Conservation (phyloP, 2,797 vertebrate genomes). For the Knipowitschia caucasica region DNA sequence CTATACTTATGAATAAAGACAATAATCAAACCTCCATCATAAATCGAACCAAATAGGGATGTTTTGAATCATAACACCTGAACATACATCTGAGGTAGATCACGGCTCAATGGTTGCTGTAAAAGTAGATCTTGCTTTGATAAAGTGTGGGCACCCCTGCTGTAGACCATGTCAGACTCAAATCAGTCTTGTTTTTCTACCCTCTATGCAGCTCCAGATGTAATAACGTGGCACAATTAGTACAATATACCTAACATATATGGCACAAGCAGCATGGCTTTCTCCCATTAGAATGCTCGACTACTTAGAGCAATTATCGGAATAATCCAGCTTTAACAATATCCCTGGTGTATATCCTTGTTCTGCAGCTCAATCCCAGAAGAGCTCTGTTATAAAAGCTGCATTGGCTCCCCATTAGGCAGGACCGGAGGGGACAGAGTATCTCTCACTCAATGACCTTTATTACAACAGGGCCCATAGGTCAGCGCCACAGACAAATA, state of each 20-base stretch:
- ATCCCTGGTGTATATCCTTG: neutral
- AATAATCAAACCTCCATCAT: no score
- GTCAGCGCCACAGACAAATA: slow-evolving; percentile 81
- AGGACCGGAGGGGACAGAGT: slow-evolving; percentile 70
- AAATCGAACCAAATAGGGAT: no score
- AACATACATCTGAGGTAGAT: no score
- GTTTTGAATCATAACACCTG: no score
- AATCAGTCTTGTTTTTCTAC: no score
- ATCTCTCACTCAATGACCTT: slow-evolving; percentile 77
- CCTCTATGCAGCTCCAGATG: neutral
- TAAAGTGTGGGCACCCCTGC: no score
- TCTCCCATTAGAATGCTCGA: neutral
- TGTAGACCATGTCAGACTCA: no score
- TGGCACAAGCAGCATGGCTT: neutral
- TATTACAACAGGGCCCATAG: slow-evolving; percentile 73
- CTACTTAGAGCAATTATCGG: neutral
- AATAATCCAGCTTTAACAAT: slow-evolving; percentile 1
- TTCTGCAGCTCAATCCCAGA: neutral
- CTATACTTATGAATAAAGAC: no score
- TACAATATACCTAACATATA: neutral
- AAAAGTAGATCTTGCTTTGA: no score
- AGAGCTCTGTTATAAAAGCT: slow-evolving; percentile 22
- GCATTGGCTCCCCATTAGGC: slow-evolving; percentile 66
- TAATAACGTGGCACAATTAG: neutral
- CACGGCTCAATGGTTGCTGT: no score